A percentile compares a stretch with the other conserved stretches of the same genome.
Evolutionary conservation across 2,113 vertebrate genomes (phyloP).

Genomic region (Megaptera novaeangliae): DNA sequence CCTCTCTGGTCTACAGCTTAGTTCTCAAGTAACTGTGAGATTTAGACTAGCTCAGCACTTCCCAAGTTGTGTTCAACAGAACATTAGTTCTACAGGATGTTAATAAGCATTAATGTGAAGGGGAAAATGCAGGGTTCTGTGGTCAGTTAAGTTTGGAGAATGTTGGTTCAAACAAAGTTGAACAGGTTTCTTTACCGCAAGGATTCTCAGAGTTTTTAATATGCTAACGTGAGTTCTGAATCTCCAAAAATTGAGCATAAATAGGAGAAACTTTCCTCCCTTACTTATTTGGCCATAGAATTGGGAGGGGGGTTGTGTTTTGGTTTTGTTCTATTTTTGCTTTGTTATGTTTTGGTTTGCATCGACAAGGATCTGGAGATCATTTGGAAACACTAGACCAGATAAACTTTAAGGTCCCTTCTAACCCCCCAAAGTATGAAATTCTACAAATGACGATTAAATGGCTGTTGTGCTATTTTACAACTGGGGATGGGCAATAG

Average conservation of each 20-base stretch:
- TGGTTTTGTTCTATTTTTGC: neutral
- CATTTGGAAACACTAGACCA: neutral
- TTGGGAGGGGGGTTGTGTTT: neutral
- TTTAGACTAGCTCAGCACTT: constrained; percentile 40
- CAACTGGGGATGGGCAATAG: neutral
- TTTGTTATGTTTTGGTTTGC: neutral
- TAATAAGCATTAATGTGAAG: constrained; percentile 30
- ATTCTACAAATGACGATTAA: neutral
- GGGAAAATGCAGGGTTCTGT: neutral
- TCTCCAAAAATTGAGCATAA: neutral
- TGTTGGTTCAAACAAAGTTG: neutral
- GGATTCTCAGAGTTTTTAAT: neutral
- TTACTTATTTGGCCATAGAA: neutral
- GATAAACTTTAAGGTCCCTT: neutral
- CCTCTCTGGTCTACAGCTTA: neutral
- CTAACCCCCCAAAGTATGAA: neutral
- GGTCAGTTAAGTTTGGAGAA: constrained; percentile 14
- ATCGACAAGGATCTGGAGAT: neutral
- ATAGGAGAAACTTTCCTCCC: neutral
- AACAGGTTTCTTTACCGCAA: neutral
- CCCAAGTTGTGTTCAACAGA: constrained; percentile 27
- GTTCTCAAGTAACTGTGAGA: neutral
- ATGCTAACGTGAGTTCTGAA: neutral
- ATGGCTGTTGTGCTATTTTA: neutral
- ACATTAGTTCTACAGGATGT: constrained; percentile 28